phyloP scores from a whole-genome alignment of 2,888 invertebrate species.

The Fabriciana adippe region DNA sequence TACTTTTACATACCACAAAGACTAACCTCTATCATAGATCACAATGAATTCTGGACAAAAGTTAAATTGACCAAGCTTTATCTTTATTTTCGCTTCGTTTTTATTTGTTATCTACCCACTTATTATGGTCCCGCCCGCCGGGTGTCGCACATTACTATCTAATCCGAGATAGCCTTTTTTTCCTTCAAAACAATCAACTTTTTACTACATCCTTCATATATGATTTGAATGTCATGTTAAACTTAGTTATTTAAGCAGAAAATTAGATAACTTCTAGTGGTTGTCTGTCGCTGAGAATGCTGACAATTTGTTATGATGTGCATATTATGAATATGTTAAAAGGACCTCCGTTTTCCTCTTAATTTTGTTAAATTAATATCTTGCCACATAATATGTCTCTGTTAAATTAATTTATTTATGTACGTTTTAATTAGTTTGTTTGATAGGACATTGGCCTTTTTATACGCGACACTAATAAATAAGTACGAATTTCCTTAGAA shows the following conservation, averaged over 20 bases:
- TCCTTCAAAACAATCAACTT: slow-evolving; percentile 16
- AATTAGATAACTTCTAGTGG: neutral
- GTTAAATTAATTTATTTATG: neutral
- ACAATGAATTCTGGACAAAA: slow-evolving; percentile 7
- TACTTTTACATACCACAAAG: neutral
- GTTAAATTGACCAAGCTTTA: slow-evolving; percentile 25
- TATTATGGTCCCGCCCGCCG: slow-evolving; percentile 24
- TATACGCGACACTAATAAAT: neutral
- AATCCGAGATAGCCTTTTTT: slow-evolving; percentile 23
- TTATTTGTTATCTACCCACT: slow-evolving; percentile 29
- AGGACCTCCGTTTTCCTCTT: neutral
- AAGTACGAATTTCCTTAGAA: neutral
- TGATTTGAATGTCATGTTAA: slow-evolving; percentile 15
- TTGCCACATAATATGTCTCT: neutral
- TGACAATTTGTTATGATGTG: no score
- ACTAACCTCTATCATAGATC: neutral
- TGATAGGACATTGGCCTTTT: neutral
- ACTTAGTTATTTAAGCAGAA: neutral
- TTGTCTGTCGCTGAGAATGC: no score
- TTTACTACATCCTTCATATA: slow-evolving; percentile 1
- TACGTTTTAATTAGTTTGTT: slow-evolving; percentile 1
- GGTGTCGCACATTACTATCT: slow-evolving; percentile 28
- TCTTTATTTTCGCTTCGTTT: slow-evolving; percentile 31
- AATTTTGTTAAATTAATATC: neutral
- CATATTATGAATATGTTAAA: no score